Conservation (phyloP, 2,113 vertebrate species). For the Malurus elegans region DNA sequence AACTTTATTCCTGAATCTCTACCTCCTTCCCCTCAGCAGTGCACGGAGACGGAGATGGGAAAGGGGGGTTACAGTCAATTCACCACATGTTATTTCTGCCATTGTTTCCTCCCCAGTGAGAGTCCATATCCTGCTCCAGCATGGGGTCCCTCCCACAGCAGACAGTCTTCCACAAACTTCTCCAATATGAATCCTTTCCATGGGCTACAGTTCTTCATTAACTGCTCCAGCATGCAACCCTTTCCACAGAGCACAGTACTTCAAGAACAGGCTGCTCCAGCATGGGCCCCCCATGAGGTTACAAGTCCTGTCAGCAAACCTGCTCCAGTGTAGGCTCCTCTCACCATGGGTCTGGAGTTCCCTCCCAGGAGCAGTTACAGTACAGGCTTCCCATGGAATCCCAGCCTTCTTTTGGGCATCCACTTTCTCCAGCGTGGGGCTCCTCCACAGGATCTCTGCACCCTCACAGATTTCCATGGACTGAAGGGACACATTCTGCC, state of each 20-base stretch:
- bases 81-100: neutral
- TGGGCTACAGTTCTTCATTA: fast-evolving
- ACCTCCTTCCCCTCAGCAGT: neutral
- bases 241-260: neutral
- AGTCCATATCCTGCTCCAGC: neutral
- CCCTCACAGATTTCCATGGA: neutral
- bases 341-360: neutral
- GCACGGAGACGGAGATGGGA: neutral
- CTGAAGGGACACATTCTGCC: neutral
- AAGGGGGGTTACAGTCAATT: neutral
- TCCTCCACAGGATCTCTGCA: neutral
- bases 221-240: neutral
- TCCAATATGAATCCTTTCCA: neutral
- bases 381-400: neutral
- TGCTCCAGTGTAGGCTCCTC: neutral
- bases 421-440: neutral
- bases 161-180: neutral
- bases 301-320: neutral
- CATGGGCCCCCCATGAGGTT: fast-evolving
- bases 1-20: neutral
- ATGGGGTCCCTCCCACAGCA: neutral
- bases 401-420: neutral
- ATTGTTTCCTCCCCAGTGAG: neutral
- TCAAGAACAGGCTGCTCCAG: neutral
- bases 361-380: neutral